Evolutionary conservation across 2,113 vertebrate genomes (phyloP).

Genomic region (Campylomormyrus tamandua): DNA sequence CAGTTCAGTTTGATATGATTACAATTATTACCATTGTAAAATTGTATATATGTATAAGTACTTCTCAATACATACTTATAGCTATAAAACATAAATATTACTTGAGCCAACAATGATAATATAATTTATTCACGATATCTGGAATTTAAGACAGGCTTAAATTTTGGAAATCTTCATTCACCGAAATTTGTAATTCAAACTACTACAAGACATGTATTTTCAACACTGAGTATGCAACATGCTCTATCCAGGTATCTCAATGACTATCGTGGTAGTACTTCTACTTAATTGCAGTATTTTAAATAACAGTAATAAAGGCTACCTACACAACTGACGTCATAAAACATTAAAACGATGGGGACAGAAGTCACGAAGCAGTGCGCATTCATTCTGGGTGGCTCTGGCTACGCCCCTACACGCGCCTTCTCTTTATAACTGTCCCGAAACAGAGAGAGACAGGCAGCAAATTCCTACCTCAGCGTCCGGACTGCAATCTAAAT

Average conservation of each 20-base stretch:
- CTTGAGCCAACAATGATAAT: neutral
- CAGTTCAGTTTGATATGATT: neutral
- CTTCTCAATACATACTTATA: neutral
- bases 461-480: conserved; percentile 23
- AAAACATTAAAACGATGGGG: conserved; percentile 24
- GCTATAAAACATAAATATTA: neutral
- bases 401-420: conserved; percentile 24
- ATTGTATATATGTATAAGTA: neutral
- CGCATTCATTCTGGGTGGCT: conserved; percentile 21
- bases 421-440: conserved; percentile 51
- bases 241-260: neutral
- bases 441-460: conserved; percentile 25
- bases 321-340: conserved; percentile 47
- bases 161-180: neutral
- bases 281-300: neutral
- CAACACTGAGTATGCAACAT: neutral
- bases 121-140: neutral
- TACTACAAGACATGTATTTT: neutral
- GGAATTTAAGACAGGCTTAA: neutral
- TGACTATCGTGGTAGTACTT: neutral
- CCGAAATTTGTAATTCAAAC: neutral
- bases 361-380: conserved; percentile 58
- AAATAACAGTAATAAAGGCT: conserved; percentile 33
- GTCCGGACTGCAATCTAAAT: conserved; percentile 1
- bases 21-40: neutral